Evolutionary conservation across 2,797 vertebrate genomes (phyloP).

Genomic region (Coregonus ussuriensis): DNA sequence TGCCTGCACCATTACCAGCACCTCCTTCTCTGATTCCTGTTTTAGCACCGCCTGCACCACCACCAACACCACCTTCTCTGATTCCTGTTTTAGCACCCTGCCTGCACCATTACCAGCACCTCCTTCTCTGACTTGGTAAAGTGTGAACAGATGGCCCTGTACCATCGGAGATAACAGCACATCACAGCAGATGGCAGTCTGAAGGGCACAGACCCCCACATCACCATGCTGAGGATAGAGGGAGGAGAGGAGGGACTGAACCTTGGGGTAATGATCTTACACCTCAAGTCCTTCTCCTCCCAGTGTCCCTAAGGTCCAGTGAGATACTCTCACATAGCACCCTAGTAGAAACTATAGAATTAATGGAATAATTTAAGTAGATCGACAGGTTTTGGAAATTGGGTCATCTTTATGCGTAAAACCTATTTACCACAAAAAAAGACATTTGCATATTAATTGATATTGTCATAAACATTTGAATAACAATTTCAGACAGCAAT

Average conservation of each 20-base stretch:
- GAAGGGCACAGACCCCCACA: constrained; percentile 80
- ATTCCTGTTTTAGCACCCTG: constrained; percentile 56
- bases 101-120: constrained; percentile 75
- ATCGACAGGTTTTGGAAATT: neutral
- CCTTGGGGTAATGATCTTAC: neutral
- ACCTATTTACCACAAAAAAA: neutral
- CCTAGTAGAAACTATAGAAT: too few species aligned
- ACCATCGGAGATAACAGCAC: constrained; percentile 77
- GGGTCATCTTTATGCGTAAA: neutral
- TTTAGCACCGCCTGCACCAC: constrained; percentile 73
- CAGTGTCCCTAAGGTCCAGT: constrained; percentile 50
- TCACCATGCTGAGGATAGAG: constrained; percentile 64
- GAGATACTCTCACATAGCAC: neutral
- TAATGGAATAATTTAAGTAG: neutral
- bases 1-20: constrained; percentile 77
- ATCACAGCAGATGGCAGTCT: constrained; percentile 83
- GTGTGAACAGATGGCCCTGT: constrained; percentile 85
- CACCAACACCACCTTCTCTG: constrained; percentile 63
- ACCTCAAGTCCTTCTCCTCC: constrained; percentile 42
- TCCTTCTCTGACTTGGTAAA: constrained; percentile 72
- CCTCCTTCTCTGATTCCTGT: constrained; percentile 61
- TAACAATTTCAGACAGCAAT: neutral
- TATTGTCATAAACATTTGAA: neutral
- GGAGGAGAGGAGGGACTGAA: neutral
- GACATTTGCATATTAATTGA: neutral